These are phyloP conservation scores for Pelosia muscerda DNA, from an alignment of 2,888 invertebrate species.

Conservation along the genomic window DNA sequence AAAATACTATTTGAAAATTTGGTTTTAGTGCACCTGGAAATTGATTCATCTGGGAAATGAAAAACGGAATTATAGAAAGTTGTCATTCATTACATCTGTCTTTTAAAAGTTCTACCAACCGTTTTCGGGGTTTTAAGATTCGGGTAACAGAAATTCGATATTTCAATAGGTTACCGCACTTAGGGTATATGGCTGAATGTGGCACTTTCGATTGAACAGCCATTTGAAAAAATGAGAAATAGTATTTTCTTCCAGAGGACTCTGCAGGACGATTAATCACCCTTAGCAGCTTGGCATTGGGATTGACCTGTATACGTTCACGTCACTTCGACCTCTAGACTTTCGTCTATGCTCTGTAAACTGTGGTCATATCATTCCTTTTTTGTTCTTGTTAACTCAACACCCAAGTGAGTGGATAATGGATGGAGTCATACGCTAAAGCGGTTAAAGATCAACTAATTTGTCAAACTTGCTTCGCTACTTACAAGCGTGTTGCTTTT, in stretches of 20 bases:
- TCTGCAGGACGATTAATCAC: conserved; percentile 80
- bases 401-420: not conserved
- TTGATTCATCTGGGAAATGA: no score
- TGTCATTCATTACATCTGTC: no score
- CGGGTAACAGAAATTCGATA: no score
- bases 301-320: conserved; percentile 75
- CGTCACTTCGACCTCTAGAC: conserved; percentile 54
- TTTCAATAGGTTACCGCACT: no score
- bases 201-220: conserved; percentile 75
- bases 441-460: not conserved
- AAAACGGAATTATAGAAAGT: no score
- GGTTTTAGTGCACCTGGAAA: no score
- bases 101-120: no score
- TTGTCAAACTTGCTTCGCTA: no score
- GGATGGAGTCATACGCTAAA: not conserved
- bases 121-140: no score
- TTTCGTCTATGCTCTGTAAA: conserved; percentile 54
- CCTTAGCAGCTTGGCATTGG: conserved; percentile 69
- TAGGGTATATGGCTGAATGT: conserved; percentile 70
- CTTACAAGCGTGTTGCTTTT: no score
- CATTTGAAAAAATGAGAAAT: conserved; percentile 83
- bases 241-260: conserved; percentile 77
- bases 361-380: not conserved
- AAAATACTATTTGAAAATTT: no score
- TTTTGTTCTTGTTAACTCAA: not conserved